Base-by-base conservation (phyloP, 1,140 invertebrate species). In the Hypsibius dujardini region DNA sequence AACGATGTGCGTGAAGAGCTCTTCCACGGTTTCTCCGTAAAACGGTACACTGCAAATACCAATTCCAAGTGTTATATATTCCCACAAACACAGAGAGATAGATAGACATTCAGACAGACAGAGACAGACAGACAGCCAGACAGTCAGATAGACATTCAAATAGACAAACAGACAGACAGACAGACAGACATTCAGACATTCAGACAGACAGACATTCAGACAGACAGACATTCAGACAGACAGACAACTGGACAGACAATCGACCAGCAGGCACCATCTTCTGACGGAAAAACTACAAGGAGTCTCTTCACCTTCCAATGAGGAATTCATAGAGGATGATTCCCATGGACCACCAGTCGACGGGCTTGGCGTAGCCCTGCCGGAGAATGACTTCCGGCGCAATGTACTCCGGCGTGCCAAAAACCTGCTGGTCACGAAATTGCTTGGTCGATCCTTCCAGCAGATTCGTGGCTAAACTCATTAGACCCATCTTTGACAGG, bases 311-410 rank as follows among this genome's bases (percentile, higher is more conserved):
- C 28, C 28, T 28, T 28, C 28, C 96, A 77, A 98, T 87, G 1
- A 98, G 83, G 82, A 99, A 99, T 82, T 99, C 95, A 79, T 98
- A 99, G 1, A 98, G 83, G 75, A 98, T 97, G 69, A 98, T 90
- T 69, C 95, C 95, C 89, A 98, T 95, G 0, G 94, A 93, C 96
- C 96, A 99, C 94, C 94, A 99, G 81, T 99, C 95, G 46, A 99
- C 95, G 0, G 95, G 94, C 82, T 98, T 98, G 42, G 92, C 92
- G 80, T 92, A 92, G 47, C 89, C 90, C 74, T 84, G 83, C 72
- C 86, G 76, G 3, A 89, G 79, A 74, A 94, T 93, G 46, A 93
- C 90, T 83, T 95, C 93, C 1, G 92, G 92, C 1, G 92, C 90
- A 73, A 94, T 91, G 77, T 97, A 97, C 78, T 96, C 92, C 0